A percentile compares a stretch with the other conserved stretches of the same genome.
These are phyloP conservation scores for Tanaodytes sp. DNA, from an alignment of 2,888 invertebrate species.

Conservation along the genomic window DNA sequence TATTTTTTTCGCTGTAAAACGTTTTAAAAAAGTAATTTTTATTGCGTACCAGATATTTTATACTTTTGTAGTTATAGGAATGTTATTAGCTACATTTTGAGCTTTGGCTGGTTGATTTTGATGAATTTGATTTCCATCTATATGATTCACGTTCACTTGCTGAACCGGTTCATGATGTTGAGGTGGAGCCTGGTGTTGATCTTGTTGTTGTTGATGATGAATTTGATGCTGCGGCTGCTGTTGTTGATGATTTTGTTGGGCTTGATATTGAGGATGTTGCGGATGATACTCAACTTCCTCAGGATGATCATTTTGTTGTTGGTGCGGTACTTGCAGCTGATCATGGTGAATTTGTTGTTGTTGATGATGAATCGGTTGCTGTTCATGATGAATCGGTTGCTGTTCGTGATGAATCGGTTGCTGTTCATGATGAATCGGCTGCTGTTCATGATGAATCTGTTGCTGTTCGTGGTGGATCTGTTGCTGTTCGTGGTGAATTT, in stretches of 20 bases:
- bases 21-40: no score
- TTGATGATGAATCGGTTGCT: slow-evolving; percentile 25
- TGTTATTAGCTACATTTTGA: slow-evolving; percentile 17
- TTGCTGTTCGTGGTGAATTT: neutral
- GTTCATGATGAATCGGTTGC: slow-evolving; percentile 7
- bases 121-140: slow-evolving; percentile 47
- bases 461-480: slow-evolving; percentile 43
- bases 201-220: slow-evolving; percentile 56
- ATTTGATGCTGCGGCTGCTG: slow-evolving; percentile 30
- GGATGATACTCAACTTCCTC: no score
- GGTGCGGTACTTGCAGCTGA: neutral
- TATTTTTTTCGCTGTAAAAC: no score
- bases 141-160: slow-evolving; percentile 9
- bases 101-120: slow-evolving; percentile 34
- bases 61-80: slow-evolving; percentile 23
- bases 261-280: slow-evolving; percentile 39
- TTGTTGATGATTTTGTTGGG: slow-evolving; percentile 31
- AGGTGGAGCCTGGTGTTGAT: no score
- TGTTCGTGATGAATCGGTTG: slow-evolving; percentile 30
- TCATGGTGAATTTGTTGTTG: slow-evolving; percentile 42
- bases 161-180: slow-evolving; percentile 54
- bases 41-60: no score
- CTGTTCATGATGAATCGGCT: slow-evolving; percentile 54
- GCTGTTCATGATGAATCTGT: slow-evolving; percentile 39
- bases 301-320: no score